Conservation (phyloP, 1,140 invertebrate genomes). For the Euwallacea fornicatus region DNA sequence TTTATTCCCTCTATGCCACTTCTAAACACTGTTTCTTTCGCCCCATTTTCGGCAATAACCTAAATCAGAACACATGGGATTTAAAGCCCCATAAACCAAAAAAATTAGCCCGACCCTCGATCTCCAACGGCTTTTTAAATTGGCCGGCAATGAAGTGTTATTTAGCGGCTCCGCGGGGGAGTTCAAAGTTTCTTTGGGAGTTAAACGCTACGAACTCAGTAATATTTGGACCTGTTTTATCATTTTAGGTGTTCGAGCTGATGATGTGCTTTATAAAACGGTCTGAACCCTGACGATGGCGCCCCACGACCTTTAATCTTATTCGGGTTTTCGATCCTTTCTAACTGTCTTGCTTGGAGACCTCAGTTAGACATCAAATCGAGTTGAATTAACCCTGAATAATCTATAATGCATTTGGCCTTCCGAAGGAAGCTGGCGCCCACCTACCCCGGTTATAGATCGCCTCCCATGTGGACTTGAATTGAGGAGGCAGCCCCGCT, state of each 20-base stretch:
- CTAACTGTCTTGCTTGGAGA: too few species aligned
- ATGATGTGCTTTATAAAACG: background rate
- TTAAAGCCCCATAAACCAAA: conserved; percentile 28
- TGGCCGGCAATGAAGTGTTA: conserved; percentile 23
- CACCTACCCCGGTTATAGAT: too few species aligned
- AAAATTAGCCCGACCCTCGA: conserved; percentile 9
- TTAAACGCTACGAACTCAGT: conserved; percentile 4
- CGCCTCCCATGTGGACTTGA: too few species aligned
- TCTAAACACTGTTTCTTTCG: background rate
- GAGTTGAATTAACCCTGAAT: too few species aligned
- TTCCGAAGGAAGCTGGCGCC: too few species aligned
- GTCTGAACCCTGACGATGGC: background rate
- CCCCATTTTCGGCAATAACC: conserved; percentile 30
- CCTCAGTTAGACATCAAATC: too few species aligned
- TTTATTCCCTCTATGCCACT: too few species aligned
- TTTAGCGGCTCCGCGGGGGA: conserved; percentile 21
- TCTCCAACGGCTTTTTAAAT: conserved; percentile 29
- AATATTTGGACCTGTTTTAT: conserved; percentile 12
- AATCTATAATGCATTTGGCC: too few species aligned
- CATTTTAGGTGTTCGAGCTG: background rate
- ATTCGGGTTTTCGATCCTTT: too few species aligned
- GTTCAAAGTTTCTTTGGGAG: conserved; percentile 7
- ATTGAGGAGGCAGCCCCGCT: too few species aligned
- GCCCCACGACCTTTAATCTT: too few species aligned
- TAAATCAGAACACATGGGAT: conserved; percentile 24